Base-by-base conservation (phyloP, 2,113 vertebrate species). In the Butorides virescens region DNA sequence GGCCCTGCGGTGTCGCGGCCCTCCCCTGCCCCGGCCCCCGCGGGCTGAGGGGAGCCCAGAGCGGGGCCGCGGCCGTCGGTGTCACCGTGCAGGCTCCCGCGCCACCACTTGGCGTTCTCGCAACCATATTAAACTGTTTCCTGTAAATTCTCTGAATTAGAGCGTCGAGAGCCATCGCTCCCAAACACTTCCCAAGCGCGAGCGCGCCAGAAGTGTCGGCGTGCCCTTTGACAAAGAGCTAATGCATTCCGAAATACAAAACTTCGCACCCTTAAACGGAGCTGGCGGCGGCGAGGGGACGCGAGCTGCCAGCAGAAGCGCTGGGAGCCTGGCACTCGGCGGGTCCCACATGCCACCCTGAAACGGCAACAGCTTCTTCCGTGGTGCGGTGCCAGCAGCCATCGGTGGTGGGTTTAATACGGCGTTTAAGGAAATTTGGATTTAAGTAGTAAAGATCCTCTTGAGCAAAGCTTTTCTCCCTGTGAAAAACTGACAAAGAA, bases 191-290 rank as follows among this genome's bases (percentile, higher is more conserved):
- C 62, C 53, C 42, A 5, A 44, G 75, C 7, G 36, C 18, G 3
- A n/a, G 53, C 4, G 0, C 0, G 2, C 82, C 91, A 95, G 86
- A 83, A 95, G 86, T 32, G 37, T 37, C 29, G 0, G 50, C 27
- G 71, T 90, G 90, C 92, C 95, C 95, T 95, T 72, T 94, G 94
- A 90, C 93, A 85, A 65, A 44, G 95, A 96, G 88, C 76, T 89
- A 71, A 80, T n/a, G 44, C 37, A 0, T 76, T 82, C 49, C 34
- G 72, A 95, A 83, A 88, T 9, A 44, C 10, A 29, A 55, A 61
- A 92, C 74, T 58, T 90, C 88, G 78, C 93, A 95, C 88, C 92
- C 75, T 91, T 26, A 53, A 61, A 90, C 26, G 23, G 49, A 82
- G 88, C 90, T 75, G 78, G 95, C 92, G 32, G 15, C 26, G 17